A percentile compares a stretch with the other conserved stretches of the same genome.
phyloP scores from a whole-genome alignment of 2,797 vertebrate genomes.

The Hemitrygon akajei region DNA sequence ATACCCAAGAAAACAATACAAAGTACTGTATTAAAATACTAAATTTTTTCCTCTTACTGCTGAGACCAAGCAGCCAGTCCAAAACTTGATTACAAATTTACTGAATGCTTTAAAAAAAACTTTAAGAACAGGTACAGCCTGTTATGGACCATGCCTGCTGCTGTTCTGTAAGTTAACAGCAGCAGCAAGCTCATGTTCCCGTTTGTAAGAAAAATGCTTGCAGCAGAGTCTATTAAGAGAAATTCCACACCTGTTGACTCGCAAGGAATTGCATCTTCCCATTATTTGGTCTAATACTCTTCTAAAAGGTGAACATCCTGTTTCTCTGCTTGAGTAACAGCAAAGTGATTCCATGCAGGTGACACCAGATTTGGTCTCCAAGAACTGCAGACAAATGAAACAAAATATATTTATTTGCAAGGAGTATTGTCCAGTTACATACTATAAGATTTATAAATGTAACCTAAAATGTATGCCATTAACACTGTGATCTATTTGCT shows the following conservation, averaged over 20 bases:
- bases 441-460: neutral
- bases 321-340: constrained; percentile 86
- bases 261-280: constrained; percentile 66
- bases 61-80: neutral
- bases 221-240: constrained; percentile 66
- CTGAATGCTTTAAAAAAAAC: neutral
- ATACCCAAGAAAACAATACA: neutral
- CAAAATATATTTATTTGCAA: neutral
- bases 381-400: constrained; percentile 61
- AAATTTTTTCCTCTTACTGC: neutral
- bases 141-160: constrained; percentile 5
- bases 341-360: constrained; percentile 96
- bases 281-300: constrained; percentile 82
- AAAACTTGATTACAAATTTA: neutral
- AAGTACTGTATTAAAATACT: neutral
- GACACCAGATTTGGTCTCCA: constrained; percentile 74
- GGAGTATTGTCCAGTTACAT: neutral
- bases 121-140: constrained; percentile 46
- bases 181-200: constrained; percentile 55
- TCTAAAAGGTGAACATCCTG: constrained; percentile 78
- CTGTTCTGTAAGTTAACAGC: constrained; percentile 49
- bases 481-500: neutral
- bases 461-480: neutral
- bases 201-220: constrained; percentile 61
- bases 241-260: constrained; percentile 72